phyloP scores from a whole-genome alignment of 2,888 invertebrate species.

The Eristalinus aeneus region DNA sequence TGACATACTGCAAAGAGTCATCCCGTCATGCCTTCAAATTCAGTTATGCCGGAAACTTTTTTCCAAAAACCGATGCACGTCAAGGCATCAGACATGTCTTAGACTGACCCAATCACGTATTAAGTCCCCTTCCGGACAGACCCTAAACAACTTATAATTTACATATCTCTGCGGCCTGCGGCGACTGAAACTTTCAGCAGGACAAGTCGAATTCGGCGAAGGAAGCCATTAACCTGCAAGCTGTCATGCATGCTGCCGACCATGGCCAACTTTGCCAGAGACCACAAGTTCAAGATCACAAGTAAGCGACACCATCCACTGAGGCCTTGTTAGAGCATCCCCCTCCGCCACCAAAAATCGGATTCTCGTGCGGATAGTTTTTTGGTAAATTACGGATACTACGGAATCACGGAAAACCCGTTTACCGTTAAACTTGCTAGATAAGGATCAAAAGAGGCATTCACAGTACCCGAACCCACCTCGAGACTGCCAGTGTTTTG shows the following conservation, averaged over 20 bases:
- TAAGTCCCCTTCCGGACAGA: neutral
- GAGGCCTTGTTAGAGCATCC: neutral
- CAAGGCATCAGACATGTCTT: neutral
- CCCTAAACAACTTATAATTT: neutral
- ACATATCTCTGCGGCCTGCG: neutral
- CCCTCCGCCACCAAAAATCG: too few relatives aligned
- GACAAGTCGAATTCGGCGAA: neutral
- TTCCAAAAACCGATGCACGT: neutral
- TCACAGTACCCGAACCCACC: too few relatives aligned
- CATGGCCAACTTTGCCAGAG: neutral
- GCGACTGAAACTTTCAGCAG: neutral
- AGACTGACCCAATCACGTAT: neutral
- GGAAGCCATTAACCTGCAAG: neutral
- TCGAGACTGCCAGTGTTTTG: too few relatives aligned
- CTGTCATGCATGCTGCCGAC: neutral
- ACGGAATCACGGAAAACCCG: too few relatives aligned
- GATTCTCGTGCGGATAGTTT: constrained; percentile 18
- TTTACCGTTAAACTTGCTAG: too few relatives aligned
- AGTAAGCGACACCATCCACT: neutral
- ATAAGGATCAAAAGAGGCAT: too few relatives aligned
- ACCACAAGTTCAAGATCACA: neutral
- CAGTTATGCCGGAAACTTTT: too few relatives aligned
- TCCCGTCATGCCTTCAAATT: too few relatives aligned
- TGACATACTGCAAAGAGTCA: too few relatives aligned
- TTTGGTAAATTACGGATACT: constrained; percentile 65